These are phyloP conservation scores for Scaptomyza cyrtandrae DNA, from an alignment of 2,888 invertebrate genomes.

Conservation along the genomic window DNA sequence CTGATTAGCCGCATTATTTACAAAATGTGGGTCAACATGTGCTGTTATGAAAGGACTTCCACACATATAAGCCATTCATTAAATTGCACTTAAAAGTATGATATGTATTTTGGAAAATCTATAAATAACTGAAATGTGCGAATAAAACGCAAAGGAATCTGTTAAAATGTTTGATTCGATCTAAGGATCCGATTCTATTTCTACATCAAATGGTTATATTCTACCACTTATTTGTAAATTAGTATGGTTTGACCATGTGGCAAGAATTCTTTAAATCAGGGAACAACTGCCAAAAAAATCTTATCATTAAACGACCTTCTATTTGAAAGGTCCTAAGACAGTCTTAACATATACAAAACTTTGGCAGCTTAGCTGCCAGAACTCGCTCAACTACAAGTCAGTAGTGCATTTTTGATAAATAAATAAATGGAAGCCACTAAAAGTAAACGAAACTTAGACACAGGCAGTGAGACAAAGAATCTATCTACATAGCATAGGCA, in stretches of 20 bases:
- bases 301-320: background rate
- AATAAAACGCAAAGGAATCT: background rate
- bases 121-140: background rate
- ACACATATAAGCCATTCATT: slow-evolving; percentile 3
- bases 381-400: slow-evolving; percentile 5
- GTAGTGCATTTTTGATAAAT: slow-evolving; percentile 66
- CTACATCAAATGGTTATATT: background rate
- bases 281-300: background rate
- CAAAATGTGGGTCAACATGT: slow-evolving; percentile 44
- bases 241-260: background rate
- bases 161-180: background rate
- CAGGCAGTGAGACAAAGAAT: background rate
- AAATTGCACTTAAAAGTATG: slow-evolving; percentile 20
- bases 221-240: background rate
- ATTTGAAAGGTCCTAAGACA: background rate
- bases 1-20: slow-evolving; percentile 41
- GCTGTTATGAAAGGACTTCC: background rate
- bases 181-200: background rate
- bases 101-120: background rate
- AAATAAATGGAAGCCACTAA: slow-evolving; percentile 52
- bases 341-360: slow-evolving; percentile 5
- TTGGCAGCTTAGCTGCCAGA: background rate
- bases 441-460: slow-evolving; percentile 31
- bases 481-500: background rate
- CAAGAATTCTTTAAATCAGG: background rate